Percentiles rank a stretch among this genome's conserved stretches.
Conservation (phyloP, 2,113 vertebrate genomes). For the Danionella cerebrum region DNA sequence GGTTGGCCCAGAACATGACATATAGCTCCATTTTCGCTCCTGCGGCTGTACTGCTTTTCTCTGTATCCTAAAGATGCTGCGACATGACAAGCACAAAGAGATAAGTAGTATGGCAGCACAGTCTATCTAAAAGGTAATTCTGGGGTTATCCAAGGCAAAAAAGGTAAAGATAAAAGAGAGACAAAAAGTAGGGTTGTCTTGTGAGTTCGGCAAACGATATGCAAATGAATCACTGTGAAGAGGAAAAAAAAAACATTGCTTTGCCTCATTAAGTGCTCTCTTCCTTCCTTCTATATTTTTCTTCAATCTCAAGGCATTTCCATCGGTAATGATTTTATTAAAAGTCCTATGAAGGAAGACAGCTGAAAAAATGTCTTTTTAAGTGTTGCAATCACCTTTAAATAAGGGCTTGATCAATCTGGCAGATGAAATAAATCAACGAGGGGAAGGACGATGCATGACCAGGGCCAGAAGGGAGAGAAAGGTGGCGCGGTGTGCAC, state of each 20-base stretch:
- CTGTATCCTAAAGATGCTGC: no score
- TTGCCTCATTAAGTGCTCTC: slow-evolving; percentile 19
- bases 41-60: no score
- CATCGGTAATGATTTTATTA: slow-evolving; percentile 22
- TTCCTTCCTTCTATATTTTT: neutral
- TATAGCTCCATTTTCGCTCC: no score
- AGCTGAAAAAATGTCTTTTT: slow-evolving; percentile 41
- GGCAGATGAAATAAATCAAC: slow-evolving; percentile 30
- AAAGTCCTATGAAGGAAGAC: slow-evolving; percentile 11
- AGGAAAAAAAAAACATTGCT: slow-evolving; percentile 10
- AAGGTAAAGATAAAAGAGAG: neutral
- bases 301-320: slow-evolving; percentile 35
- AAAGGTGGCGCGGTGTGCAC: neutral
- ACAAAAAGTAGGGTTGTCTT: neutral
- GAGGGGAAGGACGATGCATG: slow-evolving; percentile 9
- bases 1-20: neutral
- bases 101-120: neutral
- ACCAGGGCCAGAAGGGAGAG: slow-evolving; percentile 10
- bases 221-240: slow-evolving; percentile 12
- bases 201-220: neutral
- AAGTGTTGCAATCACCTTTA: slow-evolving; percentile 43
- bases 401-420: slow-evolving; percentile 37
- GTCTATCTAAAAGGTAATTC: neutral
- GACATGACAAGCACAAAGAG: neutral
- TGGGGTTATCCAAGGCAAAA: neutral